phyloP scores from a whole-genome alignment of 2,888 invertebrate genomes.

The Icerya purchasi region DNA sequence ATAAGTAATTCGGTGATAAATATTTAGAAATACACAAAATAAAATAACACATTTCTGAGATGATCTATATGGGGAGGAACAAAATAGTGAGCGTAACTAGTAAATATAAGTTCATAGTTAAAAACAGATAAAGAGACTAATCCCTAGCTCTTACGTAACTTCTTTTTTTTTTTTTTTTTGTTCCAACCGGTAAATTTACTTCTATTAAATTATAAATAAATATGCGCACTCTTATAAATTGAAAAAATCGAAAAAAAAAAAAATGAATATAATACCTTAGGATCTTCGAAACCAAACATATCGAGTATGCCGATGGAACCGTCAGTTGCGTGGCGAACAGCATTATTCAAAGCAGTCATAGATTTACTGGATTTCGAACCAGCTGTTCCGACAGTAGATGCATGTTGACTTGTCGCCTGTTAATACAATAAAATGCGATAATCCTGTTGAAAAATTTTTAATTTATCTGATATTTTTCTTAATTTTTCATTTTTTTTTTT shows the following conservation, averaged over 20 bases:
- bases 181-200: neutral
- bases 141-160: neutral
- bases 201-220: neutral
- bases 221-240: neutral
- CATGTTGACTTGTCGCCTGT: slow-evolving; percentile 54
- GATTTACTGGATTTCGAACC: slow-evolving; percentile 52
- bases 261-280: slow-evolving; percentile 31
- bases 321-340: slow-evolving; percentile 77
- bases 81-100: too few relatives aligned
- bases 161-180: neutral
- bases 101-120: too few relatives aligned
- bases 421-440: neutral
- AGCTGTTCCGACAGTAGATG: slow-evolving; percentile 53
- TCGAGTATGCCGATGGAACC: slow-evolving; percentile 88
- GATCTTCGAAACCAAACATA: slow-evolving; percentile 92
- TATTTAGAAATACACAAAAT: too few relatives aligned
- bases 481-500: neutral
- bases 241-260: neutral
- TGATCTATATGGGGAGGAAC: too few relatives aligned
- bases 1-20: too few relatives aligned
- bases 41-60: too few relatives aligned
- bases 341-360: slow-evolving; percentile 78
- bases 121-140: neutral
- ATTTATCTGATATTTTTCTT: neutral
- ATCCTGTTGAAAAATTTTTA: too few relatives aligned